Percentiles rank a stretch among this genome's conserved stretches.
phyloP scores from a whole-genome alignment of 2,797 vertebrate species.

The Scolopax rusticola region DNA sequence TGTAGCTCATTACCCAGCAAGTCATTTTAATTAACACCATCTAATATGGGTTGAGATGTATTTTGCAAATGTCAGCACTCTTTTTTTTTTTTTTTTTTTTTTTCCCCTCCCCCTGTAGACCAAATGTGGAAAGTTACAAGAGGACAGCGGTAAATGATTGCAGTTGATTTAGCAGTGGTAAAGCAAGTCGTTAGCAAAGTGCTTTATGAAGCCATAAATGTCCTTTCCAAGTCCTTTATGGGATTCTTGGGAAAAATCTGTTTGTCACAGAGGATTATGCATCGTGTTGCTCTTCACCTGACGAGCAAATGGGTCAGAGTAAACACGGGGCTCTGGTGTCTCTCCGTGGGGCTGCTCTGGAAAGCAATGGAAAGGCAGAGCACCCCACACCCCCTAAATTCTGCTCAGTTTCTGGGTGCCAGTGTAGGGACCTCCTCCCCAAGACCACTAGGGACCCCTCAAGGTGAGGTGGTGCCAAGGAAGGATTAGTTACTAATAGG shows the following conservation, averaged over 20 bases:
- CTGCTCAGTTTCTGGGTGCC: background rate
- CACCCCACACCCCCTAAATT: rapidly evolving
- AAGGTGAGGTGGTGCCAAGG: background rate
- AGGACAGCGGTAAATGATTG: background rate
- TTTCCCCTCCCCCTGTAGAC: background rate
- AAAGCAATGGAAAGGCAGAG: rapidly evolving
- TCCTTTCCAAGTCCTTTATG: background rate
- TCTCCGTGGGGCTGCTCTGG: rapidly evolving
- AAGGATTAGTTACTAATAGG: rapidly evolving
- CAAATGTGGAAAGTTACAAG: background rate
- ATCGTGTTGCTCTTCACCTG: background rate
- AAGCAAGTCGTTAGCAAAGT: conserved; percentile 8
- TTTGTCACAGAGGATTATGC: background rate
- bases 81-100: background rate
- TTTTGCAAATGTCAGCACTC: conserved; percentile 63
- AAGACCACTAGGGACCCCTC: background rate
- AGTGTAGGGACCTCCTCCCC: rapidly evolving
- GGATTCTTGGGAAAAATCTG: background rate
- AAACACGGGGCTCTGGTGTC: rapidly evolving
- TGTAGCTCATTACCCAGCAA: conserved; percentile 29
- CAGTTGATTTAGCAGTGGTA: conserved; percentile 39
- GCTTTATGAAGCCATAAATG: conserved; percentile 49
- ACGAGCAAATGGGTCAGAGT: background rate
- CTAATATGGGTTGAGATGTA: background rate
- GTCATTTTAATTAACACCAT: background rate